A percentile compares a stretch with the other conserved stretches of the same genome.
phyloP scores from a whole-genome alignment of 2,797 vertebrate genomes.

The Syngnathus acus region DNA sequence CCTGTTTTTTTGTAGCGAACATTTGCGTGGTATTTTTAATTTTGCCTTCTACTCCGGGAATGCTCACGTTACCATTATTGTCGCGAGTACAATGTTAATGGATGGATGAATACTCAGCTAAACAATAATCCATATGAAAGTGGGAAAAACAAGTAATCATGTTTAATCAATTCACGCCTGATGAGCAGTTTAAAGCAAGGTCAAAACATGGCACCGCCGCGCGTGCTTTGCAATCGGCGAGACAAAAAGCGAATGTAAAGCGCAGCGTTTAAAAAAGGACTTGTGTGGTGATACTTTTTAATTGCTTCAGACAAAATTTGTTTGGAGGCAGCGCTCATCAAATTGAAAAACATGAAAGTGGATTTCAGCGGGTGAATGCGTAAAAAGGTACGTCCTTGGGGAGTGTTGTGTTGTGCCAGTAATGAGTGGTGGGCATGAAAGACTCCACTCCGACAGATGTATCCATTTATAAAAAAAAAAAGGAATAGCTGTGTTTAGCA shows the following conservation, averaged over 20 bases:
- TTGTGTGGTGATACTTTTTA: conserved; percentile 71
- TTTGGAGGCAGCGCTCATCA: conserved; percentile 70
- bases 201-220: conserved; percentile 28
- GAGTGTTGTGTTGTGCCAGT: conserved; percentile 65
- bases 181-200: conserved; percentile 36
- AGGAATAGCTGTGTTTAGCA: conserved; percentile 78
- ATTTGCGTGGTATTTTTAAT: not conserved
- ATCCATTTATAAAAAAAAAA: conserved; percentile 75
- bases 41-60: not conserved
- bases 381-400: conserved; percentile 73
- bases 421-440: conserved; percentile 81
- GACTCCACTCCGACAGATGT: conserved; percentile 78
- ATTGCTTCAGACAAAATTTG: conserved; percentile 79
- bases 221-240: conserved; percentile 32
- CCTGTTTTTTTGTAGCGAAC: not conserved
- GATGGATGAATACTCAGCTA: conserved; percentile 2
- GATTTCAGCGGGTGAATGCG: conserved; percentile 71
- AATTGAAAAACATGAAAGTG: conserved; percentile 71
- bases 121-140: conserved; percentile 22
- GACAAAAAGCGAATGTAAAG: conserved; percentile 48
- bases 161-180: conserved; percentile 35
- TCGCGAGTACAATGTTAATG: not conserved
- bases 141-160: conserved; percentile 22
- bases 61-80: not conserved
- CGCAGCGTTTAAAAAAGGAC: conserved; percentile 44